These are phyloP conservation scores for Branchipolynoe longqiensis DNA, from an alignment of 2,888 invertebrate genomes.

Conservation along the genomic window DNA sequence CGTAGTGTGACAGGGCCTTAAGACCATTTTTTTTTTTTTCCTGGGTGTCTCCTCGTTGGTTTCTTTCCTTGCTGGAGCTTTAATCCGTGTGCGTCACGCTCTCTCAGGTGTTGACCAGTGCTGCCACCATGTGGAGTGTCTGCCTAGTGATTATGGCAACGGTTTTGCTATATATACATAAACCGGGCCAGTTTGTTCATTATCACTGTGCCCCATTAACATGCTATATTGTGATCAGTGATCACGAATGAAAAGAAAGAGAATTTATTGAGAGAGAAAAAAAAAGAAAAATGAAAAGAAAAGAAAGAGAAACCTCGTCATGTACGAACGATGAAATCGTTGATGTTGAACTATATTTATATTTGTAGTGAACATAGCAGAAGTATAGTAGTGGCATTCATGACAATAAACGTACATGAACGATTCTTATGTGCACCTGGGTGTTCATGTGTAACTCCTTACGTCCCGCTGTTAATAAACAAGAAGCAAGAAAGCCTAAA, in stretches of 20 bases:
- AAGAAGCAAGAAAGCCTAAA: no score
- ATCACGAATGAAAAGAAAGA: no score
- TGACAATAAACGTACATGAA: conserved; percentile 54
- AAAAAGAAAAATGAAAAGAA: conserved; percentile 9
- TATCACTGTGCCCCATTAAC: conserved; percentile 53
- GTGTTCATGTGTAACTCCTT: conserved; percentile 22
- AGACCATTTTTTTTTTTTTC: no score
- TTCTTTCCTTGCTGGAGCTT: background rate
- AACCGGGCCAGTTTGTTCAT: conserved; percentile 42
- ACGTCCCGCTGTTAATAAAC: no score
- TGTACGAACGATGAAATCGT: conserved; percentile 47
- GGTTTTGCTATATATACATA: conserved; percentile 38
- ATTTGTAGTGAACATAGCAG: conserved; percentile 49
- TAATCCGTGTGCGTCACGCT: conserved; percentile 5
- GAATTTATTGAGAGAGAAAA: no score
- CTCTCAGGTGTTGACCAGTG: conserved; percentile 48
- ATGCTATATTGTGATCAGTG: conserved; percentile 49
- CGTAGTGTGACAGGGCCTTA: no score
- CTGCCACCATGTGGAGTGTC: conserved; percentile 35
- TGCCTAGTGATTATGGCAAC: conserved; percentile 50
- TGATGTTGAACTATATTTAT: conserved; percentile 58
- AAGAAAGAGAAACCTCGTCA: conserved; percentile 1
- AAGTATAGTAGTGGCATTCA: conserved; percentile 54
- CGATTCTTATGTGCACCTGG: conserved; percentile 39
- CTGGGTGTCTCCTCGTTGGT: conserved; percentile 17